These are phyloP conservation scores for Bilobella aurantiaca DNA, from an alignment of 1,140 invertebrate species.

Conservation along the genomic window DNA sequence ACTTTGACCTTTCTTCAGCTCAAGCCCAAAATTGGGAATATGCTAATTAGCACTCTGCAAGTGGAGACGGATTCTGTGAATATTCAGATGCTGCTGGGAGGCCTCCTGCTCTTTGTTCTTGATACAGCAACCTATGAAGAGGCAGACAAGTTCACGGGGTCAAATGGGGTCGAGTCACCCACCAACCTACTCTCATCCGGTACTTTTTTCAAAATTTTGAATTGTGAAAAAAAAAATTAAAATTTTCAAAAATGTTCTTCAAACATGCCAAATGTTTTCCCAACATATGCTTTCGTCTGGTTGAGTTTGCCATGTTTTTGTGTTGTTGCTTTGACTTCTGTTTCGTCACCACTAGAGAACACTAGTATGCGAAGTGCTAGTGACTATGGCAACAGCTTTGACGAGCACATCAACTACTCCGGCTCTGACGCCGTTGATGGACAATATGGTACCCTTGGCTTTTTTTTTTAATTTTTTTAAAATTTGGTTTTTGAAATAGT, in stretches of 20 bases:
- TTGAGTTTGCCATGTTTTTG: conserved; percentile 8
- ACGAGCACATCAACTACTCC: conserved; percentile 30
- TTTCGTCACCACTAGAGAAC: conserved; percentile 27
- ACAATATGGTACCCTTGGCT: conserved; percentile 22
- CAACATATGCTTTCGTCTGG: too few relatives aligned
- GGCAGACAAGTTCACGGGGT: conserved; percentile 52
- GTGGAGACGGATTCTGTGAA: conserved; percentile 77
- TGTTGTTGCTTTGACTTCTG: conserved; percentile 8
- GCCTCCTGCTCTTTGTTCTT: conserved; percentile 65
- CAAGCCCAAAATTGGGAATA: conserved; percentile 69
- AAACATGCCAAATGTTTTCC: too few relatives aligned
- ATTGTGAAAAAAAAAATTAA: background rate
- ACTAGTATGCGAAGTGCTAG: conserved; percentile 32
- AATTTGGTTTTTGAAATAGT: background rate
- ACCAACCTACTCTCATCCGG: conserved; percentile 61
- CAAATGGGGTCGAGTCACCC: conserved; percentile 46
- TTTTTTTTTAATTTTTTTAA: background rate
- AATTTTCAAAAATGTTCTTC: too few relatives aligned
- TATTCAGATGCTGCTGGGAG: conserved; percentile 74
- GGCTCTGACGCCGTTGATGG: conserved; percentile 22
- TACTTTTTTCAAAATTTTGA: conserved; percentile 38
- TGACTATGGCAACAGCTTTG: conserved; percentile 36
- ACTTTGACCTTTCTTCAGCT: conserved; percentile 63
- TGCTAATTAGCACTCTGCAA: conserved; percentile 73
- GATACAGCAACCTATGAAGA: conserved; percentile 69